A percentile compares a stretch with the other conserved stretches of the same genome.
Conservation (phyloP, 2,113 vertebrate species). For the Cynoglossus semilaevis region DNA sequence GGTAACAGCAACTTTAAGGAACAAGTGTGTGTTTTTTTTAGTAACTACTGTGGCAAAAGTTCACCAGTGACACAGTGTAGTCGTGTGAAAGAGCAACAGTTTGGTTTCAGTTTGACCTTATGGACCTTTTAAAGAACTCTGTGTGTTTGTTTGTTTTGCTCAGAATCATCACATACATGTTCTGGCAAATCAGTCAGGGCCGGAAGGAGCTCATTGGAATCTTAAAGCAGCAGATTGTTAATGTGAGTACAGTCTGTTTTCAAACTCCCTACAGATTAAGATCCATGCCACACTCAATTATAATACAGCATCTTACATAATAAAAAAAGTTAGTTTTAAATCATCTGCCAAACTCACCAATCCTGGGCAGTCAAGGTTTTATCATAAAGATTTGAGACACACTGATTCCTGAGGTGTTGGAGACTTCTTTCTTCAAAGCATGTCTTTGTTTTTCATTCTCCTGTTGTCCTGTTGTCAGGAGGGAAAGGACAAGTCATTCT, state of each 20-base stretch:
- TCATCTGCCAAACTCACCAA: too few relatives aligned
- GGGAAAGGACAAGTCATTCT: conserved; percentile 87
- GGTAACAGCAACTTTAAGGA: too few relatives aligned
- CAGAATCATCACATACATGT: conserved; percentile 84
- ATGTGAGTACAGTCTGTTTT: conserved; percentile 79
- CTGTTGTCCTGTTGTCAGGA: conserved; percentile 70
- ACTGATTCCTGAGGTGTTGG: too few relatives aligned
- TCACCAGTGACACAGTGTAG: too few relatives aligned
- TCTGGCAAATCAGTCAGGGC: conserved; percentile 85
- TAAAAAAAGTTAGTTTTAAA: too few relatives aligned
- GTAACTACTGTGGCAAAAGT: too few relatives aligned
- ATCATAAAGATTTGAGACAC: background rate
- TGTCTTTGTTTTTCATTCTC: background rate
- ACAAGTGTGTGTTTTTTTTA: too few relatives aligned
- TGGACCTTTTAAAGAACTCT: background rate
- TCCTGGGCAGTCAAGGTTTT: background rate
- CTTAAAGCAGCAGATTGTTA: conserved; percentile 81
- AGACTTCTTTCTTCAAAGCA: background rate
- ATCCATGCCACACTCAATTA: too few relatives aligned
- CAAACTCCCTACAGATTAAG: too few relatives aligned
- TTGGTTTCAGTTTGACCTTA: too few relatives aligned
- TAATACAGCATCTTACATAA: too few relatives aligned
- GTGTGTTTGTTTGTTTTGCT: conserved; percentile 2
- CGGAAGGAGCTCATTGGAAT: conserved; percentile 78
- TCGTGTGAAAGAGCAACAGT: too few relatives aligned